Evolutionary conservation across 2,113 vertebrate species (phyloP).

Genomic region (Clarias batrachus): DNA sequence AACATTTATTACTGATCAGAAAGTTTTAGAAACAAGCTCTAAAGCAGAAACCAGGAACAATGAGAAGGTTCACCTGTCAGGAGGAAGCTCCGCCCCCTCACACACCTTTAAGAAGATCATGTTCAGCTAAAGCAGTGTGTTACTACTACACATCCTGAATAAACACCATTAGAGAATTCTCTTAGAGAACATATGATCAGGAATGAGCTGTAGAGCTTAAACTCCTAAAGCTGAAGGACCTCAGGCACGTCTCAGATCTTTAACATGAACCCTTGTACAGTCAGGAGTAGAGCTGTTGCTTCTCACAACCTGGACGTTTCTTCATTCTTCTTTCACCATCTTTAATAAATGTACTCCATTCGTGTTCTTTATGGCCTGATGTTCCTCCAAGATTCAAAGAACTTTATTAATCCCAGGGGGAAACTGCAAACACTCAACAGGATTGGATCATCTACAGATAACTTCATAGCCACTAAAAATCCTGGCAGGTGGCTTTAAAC

Average conservation of each 20-base stretch:
- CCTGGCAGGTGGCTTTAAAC: too few relatives aligned
- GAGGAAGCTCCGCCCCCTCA: too few relatives aligned
- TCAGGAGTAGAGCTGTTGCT: neutral
- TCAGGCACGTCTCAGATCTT: neutral
- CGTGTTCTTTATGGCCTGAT: neutral
- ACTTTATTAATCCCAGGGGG: neutral
- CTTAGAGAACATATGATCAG: neutral
- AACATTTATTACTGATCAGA: too few relatives aligned
- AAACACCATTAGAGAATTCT: too few relatives aligned
- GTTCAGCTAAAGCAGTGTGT: too few relatives aligned
- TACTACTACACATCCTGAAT: too few relatives aligned
- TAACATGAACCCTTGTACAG: neutral
- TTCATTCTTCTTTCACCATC: neutral
- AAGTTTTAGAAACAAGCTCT: neutral
- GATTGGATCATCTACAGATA: rapidly evolving
- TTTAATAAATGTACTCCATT: neutral
- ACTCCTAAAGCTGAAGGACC: neutral
- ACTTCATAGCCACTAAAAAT: neutral
- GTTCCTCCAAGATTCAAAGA: neutral
- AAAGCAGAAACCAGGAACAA: neutral
- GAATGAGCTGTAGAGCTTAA: neutral
- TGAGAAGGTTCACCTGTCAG: neutral
- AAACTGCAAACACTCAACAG: neutral
- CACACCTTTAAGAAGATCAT: too few relatives aligned
- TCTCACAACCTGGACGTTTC: neutral